Conservation (phyloP, 1,140 invertebrate species). For the Pseudomyrmex pallidus region DNA sequence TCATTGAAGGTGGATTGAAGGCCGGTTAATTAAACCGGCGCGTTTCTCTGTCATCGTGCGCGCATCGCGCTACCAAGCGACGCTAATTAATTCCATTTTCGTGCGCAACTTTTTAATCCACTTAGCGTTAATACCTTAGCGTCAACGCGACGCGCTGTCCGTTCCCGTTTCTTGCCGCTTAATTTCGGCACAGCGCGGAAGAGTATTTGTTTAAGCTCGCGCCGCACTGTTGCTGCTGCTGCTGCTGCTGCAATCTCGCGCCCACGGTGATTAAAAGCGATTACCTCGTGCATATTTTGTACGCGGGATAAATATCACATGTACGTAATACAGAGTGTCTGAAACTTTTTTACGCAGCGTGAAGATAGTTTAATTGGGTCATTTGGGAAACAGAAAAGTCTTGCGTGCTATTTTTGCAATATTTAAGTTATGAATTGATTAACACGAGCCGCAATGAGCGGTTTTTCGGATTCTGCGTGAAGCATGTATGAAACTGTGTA, state of each 20-base stretch:
- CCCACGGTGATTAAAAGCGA: conserved; percentile 16
- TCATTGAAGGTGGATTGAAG: conserved; percentile 1
- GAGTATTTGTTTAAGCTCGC: conserved; percentile 28
- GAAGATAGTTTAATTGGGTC: too few relatives aligned
- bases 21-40: conserved; percentile 36
- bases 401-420: too few relatives aligned
- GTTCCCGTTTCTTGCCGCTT: conserved; percentile 26
- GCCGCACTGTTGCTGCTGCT: too few relatives aligned
- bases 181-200: not conserved
- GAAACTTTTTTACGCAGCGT: too few relatives aligned
- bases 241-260: not conserved
- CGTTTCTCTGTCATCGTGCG: not conserved
- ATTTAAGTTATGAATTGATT: too few relatives aligned
- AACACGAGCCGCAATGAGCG: too few relatives aligned
- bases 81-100: conserved; percentile 57
- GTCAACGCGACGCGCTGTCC: conserved; percentile 9
- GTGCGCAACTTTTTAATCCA: conserved; percentile 56
- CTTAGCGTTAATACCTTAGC: conserved; percentile 34
- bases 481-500: too few relatives aligned
- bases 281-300: conserved; percentile 9
- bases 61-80: not conserved
- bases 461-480: too few relatives aligned
- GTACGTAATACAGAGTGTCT: too few relatives aligned
- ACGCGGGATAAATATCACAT: too few relatives aligned
- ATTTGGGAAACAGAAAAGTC: too few relatives aligned